Conservation (phyloP, 2,888 invertebrate genomes). For the Anaspis maculata region DNA sequence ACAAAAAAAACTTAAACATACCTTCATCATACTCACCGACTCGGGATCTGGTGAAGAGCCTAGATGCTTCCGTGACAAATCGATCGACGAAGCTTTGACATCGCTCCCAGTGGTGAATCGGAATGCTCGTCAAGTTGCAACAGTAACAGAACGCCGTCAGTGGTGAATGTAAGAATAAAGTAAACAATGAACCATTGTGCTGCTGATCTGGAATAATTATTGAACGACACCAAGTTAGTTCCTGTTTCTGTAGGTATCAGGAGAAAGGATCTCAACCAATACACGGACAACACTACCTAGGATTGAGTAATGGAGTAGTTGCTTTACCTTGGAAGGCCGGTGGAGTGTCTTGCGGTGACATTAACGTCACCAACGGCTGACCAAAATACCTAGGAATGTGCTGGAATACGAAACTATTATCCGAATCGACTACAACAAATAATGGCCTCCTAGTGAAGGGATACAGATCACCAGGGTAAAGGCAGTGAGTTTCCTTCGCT, state of each 20-base stretch:
- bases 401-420: constrained; percentile 89
- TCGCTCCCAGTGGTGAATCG: constrained; percentile 83
- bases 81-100: constrained; percentile 81
- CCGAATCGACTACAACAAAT: constrained; percentile 90
- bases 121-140: constrained; percentile 79
- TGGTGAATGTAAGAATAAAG: constrained; percentile 91
- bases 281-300: too few relatives aligned
- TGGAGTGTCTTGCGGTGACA: constrained; percentile 89
- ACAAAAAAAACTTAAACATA: constrained; percentile 24
- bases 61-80: constrained; percentile 82
- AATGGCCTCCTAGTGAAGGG: constrained; percentile 89
- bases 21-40: constrained; percentile 56
- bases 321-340: constrained; percentile 76
- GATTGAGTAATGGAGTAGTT: too few relatives aligned
- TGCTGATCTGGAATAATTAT: constrained; percentile 68
- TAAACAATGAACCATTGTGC: constrained; percentile 87
- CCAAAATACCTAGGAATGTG: constrained; percentile 86
- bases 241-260: background rate
- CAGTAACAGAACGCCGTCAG: constrained; percentile 86
- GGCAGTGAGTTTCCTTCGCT: constrained; percentile 64
- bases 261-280: constrained; percentile 2
- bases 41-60: constrained; percentile 71
- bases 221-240: background rate
- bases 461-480: constrained; percentile 90
- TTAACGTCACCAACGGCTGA: constrained; percentile 84